These are phyloP conservation scores for Rhodinocichla rosea DNA, from an alignment of 2,113 vertebrate species.

Conservation along the genomic window DNA sequence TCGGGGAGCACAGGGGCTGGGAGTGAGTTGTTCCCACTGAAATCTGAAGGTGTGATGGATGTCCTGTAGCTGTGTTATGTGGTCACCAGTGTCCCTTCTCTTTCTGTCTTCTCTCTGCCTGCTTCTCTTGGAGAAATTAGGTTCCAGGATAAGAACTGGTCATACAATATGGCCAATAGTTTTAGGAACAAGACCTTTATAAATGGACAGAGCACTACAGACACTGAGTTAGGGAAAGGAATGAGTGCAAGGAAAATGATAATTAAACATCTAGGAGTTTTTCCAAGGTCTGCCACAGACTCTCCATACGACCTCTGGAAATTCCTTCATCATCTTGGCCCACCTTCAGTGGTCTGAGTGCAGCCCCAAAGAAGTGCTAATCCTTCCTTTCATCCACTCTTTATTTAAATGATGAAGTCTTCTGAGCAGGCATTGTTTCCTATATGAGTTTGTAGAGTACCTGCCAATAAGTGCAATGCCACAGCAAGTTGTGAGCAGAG, in stretches of 20 bases:
- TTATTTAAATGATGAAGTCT: neutral
- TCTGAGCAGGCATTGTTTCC: neutral
- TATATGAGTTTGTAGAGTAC: neutral
- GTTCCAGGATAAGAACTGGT: neutral
- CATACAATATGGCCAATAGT: rapidly evolving
- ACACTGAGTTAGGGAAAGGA: neutral
- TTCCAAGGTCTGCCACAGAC: neutral
- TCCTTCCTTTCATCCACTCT: neutral
- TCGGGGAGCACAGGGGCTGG: neutral
- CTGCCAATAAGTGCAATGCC: neutral
- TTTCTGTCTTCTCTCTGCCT: neutral
- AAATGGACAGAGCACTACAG: neutral
- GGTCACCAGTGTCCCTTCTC: neutral
- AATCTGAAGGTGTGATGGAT: neutral
- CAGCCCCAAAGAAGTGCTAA: neutral
- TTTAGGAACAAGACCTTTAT: neutral
- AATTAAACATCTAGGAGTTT: neutral
- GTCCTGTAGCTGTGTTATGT: neutral
- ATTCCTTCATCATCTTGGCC: neutral
- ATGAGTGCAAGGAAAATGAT: neutral
- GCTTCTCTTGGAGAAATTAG: neutral
- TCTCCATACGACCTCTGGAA: neutral
- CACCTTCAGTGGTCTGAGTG: neutral
- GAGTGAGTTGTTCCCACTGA: neutral
- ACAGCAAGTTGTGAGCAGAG: neutral